Percentiles rank a stretch among this genome's conserved stretches.
These are phyloP conservation scores for Apantesis nais DNA, from an alignment of 2,888 invertebrate genomes.

Conservation along the genomic window DNA sequence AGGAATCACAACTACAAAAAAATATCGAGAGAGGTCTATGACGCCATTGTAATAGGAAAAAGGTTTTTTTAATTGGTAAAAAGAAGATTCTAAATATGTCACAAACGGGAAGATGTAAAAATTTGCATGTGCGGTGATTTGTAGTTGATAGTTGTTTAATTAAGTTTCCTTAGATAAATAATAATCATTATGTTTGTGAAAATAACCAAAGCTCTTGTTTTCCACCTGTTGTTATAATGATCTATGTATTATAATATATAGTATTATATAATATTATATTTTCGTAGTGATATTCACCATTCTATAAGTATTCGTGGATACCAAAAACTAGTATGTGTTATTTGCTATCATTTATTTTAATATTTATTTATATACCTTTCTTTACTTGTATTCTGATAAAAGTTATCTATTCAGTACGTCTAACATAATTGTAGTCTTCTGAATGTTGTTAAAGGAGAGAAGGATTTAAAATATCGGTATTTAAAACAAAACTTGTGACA, in stretches of 20 bases:
- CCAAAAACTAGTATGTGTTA: constrained; percentile 71
- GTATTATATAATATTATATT: constrained; percentile 23
- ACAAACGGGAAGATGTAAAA: not conserved
- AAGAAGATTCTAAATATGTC: not conserved
- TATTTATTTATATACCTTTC: constrained; percentile 16
- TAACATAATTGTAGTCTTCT: constrained; percentile 2
- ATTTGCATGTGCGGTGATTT: not conserved
- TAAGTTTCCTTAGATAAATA: not conserved
- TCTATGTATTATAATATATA: not conserved
- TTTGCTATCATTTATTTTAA: constrained; percentile 30
- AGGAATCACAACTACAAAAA: too few species aligned
- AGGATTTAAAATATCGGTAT: too few species aligned
- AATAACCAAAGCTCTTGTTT: constrained; percentile 22
- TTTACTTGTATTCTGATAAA: constrained; percentile 1
- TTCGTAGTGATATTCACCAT: constrained; percentile 22
- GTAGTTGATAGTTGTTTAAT: constrained; percentile 1
- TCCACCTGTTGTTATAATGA: constrained; percentile 18
- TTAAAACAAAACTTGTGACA: too few species aligned
- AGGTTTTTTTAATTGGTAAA: not conserved
- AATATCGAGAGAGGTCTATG: not conserved
- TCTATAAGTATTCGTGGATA: constrained; percentile 64
- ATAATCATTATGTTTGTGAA: not conserved
- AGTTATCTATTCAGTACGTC: not conserved
- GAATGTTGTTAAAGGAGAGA: not conserved
- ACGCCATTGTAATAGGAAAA: not conserved